Conservation (phyloP, 2,888 invertebrate species). For the Carterocephalus palaemon region DNA sequence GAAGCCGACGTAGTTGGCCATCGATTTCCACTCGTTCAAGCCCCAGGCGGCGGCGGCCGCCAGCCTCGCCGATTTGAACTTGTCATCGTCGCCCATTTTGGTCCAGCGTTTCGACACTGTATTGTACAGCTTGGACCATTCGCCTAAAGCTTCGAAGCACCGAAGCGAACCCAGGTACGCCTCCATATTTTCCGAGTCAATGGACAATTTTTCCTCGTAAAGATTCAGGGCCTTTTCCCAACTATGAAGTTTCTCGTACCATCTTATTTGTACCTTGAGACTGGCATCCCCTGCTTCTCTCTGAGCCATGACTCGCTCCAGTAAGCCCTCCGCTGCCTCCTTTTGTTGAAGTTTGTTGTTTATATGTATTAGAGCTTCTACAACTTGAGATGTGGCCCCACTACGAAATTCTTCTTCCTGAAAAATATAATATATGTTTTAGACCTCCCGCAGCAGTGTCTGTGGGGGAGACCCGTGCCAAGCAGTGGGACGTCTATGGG, state of each 20-base stretch:
- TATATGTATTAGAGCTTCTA: constrained; percentile 96
- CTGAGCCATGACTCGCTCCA: constrained; percentile 93
- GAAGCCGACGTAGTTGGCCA: constrained; percentile 93
- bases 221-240: constrained; percentile 97
- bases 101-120: constrained; percentile 90
- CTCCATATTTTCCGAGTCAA: constrained; percentile 84
- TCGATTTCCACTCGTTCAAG: constrained; percentile 93
- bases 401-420: constrained; percentile 95
- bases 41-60: constrained; percentile 98
- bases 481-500: no score
- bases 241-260: constrained; percentile 99
- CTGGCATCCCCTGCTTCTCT: constrained; percentile 82
- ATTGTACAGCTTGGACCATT: constrained; percentile 93
- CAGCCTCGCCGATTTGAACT: constrained; percentile 88
- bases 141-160: constrained; percentile 96
- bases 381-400: constrained; percentile 89
- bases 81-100: constrained; percentile 77
- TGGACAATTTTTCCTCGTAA: constrained; percentile 87
- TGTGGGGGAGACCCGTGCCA: no score
- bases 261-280: constrained; percentile 84
- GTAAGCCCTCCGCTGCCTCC: constrained; percentile 96
- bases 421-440: constrained; percentile 18
- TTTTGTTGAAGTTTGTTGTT: constrained; percentile 99
- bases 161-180: constrained; percentile 95
- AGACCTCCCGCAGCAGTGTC: no score